These are phyloP conservation scores for Eilema sororculum DNA, from an alignment of 2,888 invertebrate species.

Conservation along the genomic window DNA sequence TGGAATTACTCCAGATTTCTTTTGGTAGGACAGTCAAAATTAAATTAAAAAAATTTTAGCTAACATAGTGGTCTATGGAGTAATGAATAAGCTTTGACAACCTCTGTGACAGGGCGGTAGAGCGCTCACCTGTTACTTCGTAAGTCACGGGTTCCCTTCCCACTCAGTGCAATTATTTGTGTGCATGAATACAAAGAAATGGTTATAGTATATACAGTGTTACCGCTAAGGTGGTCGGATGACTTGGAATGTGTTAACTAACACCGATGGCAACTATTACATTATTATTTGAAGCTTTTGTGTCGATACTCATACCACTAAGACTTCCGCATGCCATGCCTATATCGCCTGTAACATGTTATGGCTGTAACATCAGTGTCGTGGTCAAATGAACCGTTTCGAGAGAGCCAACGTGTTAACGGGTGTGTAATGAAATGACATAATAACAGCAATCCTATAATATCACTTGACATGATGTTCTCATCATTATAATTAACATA, in stretches of 20 bases:
- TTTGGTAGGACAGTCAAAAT: no score
- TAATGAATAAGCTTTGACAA: background rate
- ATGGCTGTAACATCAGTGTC: background rate
- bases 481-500: no score
- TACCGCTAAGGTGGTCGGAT: no score
- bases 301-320: background rate
- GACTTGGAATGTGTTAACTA: no score
- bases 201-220: no score
- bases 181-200: background rate
- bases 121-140: background rate
- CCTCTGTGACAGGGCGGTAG: no score
- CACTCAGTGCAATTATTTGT: background rate
- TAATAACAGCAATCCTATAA: no score
- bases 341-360: background rate
- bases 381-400: conserved; percentile 7
- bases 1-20: no score
- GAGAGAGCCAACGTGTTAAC: conserved; percentile 6
- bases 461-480: no score
- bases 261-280: background rate
- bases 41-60: background rate
- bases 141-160: background rate
- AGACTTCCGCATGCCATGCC: background rate
- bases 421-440: no score
- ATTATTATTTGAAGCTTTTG: background rate
- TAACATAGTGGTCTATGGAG: no score